Evolutionary conservation across 2,797 vertebrate species (phyloP), one percentile per base, ranked within the genome.

Genomic region (Anabas testudineus): DNA sequence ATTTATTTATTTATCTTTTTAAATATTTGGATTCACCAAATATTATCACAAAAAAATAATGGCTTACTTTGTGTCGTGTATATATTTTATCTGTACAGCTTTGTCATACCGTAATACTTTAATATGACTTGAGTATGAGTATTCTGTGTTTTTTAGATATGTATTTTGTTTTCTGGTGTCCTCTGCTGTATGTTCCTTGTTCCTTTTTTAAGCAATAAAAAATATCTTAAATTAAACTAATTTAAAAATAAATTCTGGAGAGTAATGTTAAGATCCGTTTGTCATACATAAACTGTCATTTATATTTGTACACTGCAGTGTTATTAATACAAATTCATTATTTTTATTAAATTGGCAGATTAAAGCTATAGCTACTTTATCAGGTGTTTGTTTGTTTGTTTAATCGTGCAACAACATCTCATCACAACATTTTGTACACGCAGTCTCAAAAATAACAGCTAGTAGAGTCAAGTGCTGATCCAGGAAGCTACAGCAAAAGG

Each of bases 231-330:
- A 65, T 80, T 42, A 60, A 77, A 52, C 10, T 36, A 0, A 7
- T 55, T 64, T 39, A n/a, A 19, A 62, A 52, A 16, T 8, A 32
- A 42, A 56, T 49, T 65, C 10, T 48, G 10, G 5, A 26, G 28
- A 19, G 32, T 30, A 24, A 18, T 21, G 49, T 47, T 28, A 7
- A 16, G 24, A 51, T 24, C 19, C 30, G 13, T 26, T 46, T 47
- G 22, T 19, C 34, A 54, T 15, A 43, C 48, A 55, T 34, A 30
- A 16, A 55, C 24, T 74, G 60, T 83, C 45, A 80, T 71, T 80
- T 80, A 80, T 82, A 67, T 80, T 70, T 80, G 28, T 67, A 45
- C 41, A 62, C 67, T 61, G 6, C 52, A 63, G 26, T 67, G 34
- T 71, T 67, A 60, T 52, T 71, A 47, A 52, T 67, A 58, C 46